A percentile compares a stretch with the other conserved stretches of the same genome.
Evolutionary conservation across 2,797 vertebrate species (phyloP).

Genomic region (Danio kyathit): DNA sequence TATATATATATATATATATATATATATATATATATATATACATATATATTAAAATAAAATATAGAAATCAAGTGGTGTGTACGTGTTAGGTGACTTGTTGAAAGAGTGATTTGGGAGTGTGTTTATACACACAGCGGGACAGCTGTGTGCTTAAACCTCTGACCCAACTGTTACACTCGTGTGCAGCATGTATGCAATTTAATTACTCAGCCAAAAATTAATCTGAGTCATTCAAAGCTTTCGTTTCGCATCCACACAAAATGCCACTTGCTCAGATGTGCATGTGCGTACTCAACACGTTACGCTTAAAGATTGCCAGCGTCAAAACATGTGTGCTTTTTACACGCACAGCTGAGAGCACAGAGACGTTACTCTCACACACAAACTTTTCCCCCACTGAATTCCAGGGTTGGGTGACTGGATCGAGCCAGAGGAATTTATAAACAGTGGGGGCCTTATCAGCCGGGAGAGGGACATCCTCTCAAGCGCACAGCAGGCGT

Average conservation of each 20-base stretch:
- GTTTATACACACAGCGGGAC: constrained; percentile 48
- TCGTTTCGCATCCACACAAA: constrained; percentile 43
- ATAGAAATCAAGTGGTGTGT: not conserved
- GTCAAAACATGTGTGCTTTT: constrained; percentile 41
- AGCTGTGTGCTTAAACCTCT: constrained; percentile 49
- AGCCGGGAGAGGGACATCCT: constrained; percentile 62
- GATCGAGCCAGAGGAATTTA: constrained; percentile 79
- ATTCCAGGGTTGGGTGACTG: constrained; percentile 61
- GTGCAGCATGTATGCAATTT: constrained; percentile 53
- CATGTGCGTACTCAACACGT: constrained; percentile 41
- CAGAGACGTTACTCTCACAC: constrained; percentile 39
- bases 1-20: not conserved
- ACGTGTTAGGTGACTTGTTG: not conserved
- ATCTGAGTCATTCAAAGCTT: constrained; percentile 63
- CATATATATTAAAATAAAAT: not conserved
- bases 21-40: not conserved
- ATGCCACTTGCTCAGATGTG: constrained; percentile 6
- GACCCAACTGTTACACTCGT: constrained; percentile 44
- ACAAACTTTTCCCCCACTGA: constrained; percentile 51
- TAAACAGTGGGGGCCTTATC: constrained; percentile 77
- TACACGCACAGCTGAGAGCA: constrained; percentile 37
- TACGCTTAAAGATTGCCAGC: constrained; percentile 32
- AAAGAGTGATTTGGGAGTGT: constrained; percentile 14
- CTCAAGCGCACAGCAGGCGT: constrained; percentile 48
- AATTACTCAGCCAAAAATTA: constrained; percentile 66